Base-by-base conservation (phyloP, 2,113 vertebrate genomes). In the Cranoglanis bouderius region DNA sequence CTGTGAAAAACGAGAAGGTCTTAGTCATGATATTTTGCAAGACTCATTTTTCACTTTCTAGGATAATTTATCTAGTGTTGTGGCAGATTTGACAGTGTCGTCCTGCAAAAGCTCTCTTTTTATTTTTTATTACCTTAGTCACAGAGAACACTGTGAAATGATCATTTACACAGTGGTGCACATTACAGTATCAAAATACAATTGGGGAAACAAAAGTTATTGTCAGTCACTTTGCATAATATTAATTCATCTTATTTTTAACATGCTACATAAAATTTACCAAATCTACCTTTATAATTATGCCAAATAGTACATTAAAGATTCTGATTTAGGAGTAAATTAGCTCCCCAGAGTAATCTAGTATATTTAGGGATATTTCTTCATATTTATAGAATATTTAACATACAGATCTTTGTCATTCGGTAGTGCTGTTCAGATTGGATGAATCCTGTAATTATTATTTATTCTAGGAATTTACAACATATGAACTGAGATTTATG, bases 11-110 rank as follows among this genome's bases (percentile, higher is more conserved):
- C 43, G 83, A 90, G 74, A 81, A 51, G 86, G 74, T 38, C 78
- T 86, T 88, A 89, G 87, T 88, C 87, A 91, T 88, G 51, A 87
- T 75, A 85, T 85, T 90, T 89, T 84, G 84, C 29, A 85, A 85
- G 82, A 78, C 88, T 92, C 89, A 88, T 84, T 75, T 91, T 92
- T 91, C 90, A 92, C 87, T 92, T 90, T 57, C 51, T 88, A 90
- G 90, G 87, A 87, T 89, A 90, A 92, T 91, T 87, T 90, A 90
- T 92, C 59, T 77, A 57, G 75, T 84, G 86, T 63, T 67, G 89
- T 67, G 82, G 65, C 51, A 86, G 88, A 53, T 90, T 89, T 88
- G 87, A 89, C 75, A 21, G 13, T 87, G 78, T 88, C 26, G 67
- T 83, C 59, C 77, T 74, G 49, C 84, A 90, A 49, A 84, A 84